These are phyloP conservation scores for Tupaia chinensis DNA, from an alignment of 2,113 vertebrate genomes.

Conservation along the genomic window DNA sequence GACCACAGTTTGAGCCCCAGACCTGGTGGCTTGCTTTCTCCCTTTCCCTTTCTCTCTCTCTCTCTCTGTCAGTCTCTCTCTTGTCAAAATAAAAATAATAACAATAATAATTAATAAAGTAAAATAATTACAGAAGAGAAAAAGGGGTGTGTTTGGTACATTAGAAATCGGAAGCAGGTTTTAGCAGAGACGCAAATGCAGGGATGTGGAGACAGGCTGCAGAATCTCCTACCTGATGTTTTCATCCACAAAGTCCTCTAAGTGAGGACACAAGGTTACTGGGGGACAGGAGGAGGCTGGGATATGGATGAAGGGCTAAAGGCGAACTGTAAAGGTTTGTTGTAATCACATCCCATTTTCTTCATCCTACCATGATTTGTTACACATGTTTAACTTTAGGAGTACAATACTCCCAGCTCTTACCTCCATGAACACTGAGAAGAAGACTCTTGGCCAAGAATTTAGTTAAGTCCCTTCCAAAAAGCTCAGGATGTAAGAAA, in stretches of 20 bases:
- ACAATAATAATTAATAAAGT: too few species aligned
- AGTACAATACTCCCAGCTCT: background rate
- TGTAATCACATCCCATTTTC: background rate
- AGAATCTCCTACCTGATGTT: background rate
- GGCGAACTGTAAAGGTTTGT: background rate
- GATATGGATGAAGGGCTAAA: background rate
- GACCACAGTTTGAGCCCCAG: too few species aligned
- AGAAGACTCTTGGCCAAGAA: constrained; percentile 7
- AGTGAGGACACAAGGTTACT: background rate
- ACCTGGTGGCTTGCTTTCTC: too few species aligned
- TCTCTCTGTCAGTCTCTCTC: too few species aligned
- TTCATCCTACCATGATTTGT: background rate
- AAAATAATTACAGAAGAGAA: background rate
- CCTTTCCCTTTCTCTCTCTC: too few species aligned
- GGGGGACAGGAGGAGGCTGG: background rate
- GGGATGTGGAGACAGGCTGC: background rate
- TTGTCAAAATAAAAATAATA: background rate
- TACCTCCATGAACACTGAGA: background rate
- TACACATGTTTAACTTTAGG: background rate
- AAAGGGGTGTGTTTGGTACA: background rate
- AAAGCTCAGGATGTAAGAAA: constrained; percentile 12
- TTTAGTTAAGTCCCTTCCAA: constrained; percentile 34
- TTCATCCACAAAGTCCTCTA: background rate
- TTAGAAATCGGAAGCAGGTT: background rate
- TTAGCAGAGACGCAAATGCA: background rate